Percentiles rank a stretch among this genome's conserved stretches.
These are phyloP conservation scores for Noctua fimbriata DNA, from an alignment of 2,888 invertebrate species.

Conservation along the genomic window DNA sequence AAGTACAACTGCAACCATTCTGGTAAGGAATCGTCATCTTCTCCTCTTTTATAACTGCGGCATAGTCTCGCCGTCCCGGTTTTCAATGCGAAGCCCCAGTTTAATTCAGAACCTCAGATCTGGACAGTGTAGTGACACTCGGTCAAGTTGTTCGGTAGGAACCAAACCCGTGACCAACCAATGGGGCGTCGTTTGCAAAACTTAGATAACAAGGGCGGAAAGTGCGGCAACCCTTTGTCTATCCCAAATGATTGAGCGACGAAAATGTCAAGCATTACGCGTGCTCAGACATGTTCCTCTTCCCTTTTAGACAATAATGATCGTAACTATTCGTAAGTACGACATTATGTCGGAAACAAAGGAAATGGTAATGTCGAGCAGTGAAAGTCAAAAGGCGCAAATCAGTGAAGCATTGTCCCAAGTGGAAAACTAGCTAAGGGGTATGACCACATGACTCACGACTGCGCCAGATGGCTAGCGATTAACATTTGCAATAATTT, in stretches of 20 bases:
- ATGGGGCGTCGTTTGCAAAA: conserved; percentile 2
- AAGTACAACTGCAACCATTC: not conserved
- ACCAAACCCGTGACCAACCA: conserved; percentile 2
- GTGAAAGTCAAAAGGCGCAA: conserved; percentile 40
- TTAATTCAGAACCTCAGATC: not conserved
- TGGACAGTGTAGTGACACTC: not conserved
- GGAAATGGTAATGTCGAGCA: conserved; percentile 37
- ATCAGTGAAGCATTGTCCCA: conserved; percentile 44
- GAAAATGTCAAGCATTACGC: conserved; percentile 24
- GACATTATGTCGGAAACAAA: conserved; percentile 43
- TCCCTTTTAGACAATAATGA: conserved; percentile 28
- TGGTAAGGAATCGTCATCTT: not conserved
- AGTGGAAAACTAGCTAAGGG: conserved; percentile 56
- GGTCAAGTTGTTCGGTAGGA: not conserved
- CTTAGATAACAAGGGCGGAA: conserved; percentile 25
- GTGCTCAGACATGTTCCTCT: not conserved
- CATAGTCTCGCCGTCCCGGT: no score
- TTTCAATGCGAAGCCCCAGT: not conserved
- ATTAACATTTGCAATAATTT: conserved; percentile 77
- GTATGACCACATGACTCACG: conserved; percentile 71
- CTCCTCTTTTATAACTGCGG: not conserved
- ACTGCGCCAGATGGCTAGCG: conserved; percentile 74
- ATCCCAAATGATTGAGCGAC: conserved; percentile 24
- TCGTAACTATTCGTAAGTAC: conserved; percentile 33
- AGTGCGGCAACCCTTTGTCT: conserved; percentile 33